phyloP scores from a whole-genome alignment of 2,797 vertebrate species.

The Sebastes itinus region DNA sequence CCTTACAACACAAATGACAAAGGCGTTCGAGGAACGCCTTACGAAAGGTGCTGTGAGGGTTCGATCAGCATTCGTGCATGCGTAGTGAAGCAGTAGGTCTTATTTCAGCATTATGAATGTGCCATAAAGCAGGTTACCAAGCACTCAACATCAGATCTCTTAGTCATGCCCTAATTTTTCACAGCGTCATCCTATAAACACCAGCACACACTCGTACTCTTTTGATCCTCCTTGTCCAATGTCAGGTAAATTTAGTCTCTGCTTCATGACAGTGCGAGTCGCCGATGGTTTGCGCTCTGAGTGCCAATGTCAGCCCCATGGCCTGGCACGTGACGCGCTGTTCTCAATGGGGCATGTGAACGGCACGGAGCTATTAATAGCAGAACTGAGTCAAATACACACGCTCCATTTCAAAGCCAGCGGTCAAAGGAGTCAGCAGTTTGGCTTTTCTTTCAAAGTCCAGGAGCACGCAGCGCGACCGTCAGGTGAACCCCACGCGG shows the following conservation, averaged over 20 bases:
- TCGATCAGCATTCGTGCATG: constrained; percentile 64
- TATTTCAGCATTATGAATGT: constrained; percentile 69
- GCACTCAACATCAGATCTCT: constrained; percentile 13
- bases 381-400: constrained; percentile 61
- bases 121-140: constrained; percentile 54
- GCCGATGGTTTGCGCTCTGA: constrained; percentile 18
- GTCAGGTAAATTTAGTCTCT: constrained; percentile 68
- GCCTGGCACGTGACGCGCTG: constrained; percentile 43
- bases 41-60: constrained; percentile 61
- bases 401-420: constrained; percentile 63
- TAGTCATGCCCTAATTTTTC: constrained; percentile 23
- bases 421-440: constrained; percentile 67
- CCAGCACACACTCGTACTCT: constrained; percentile 14
- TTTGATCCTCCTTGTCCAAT: constrained; percentile 54
- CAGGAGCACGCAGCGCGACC: not conserved
- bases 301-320: constrained; percentile 34
- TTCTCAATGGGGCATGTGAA: constrained; percentile 51
- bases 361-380: constrained; percentile 73
- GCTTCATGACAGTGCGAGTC: constrained; percentile 40
- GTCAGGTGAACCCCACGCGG: constrained; percentile 31
- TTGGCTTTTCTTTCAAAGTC: constrained; percentile 41
- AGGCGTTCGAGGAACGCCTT: constrained; percentile 44
- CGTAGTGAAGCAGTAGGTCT: constrained; percentile 45
- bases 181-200: constrained; percentile 17
- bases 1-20: constrained; percentile 67